Evolutionary conservation across 2,888 invertebrate genomes (phyloP).

Genomic region (Tricholauxania praeusta): DNA sequence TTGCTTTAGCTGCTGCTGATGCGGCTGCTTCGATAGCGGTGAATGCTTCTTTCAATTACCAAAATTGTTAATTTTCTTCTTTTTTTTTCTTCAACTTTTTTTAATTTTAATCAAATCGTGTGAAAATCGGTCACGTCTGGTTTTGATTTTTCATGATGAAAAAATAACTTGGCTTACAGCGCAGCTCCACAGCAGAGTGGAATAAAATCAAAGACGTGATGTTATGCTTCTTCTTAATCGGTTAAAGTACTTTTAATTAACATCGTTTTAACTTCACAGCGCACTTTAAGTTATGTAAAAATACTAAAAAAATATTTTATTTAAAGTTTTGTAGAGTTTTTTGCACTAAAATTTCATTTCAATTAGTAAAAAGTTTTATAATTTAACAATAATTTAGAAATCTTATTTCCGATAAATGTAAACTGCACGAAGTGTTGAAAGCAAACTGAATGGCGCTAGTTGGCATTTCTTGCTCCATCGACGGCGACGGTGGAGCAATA

Average conservation of each 20-base stretch:
- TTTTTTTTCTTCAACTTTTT: neutral
- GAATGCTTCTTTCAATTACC: neutral
- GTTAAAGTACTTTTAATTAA: neutral
- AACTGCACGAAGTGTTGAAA: neutral
- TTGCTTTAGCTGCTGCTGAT: neutral
- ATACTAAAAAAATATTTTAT: too few relatives aligned
- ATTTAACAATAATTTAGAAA: too few relatives aligned
- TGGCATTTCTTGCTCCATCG: too few relatives aligned
- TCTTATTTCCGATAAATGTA: neutral
- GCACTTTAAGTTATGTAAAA: too few relatives aligned
- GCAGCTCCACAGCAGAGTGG: too few relatives aligned
- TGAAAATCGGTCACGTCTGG: constrained; percentile 6
- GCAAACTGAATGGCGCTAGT: constrained; percentile 3
- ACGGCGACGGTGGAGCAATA: too few relatives aligned
- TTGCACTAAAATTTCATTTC: constrained; percentile 17
- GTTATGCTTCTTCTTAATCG: neutral
- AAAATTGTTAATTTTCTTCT: neutral
- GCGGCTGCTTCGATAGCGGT: neutral
- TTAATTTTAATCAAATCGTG: constrained; percentile 6
- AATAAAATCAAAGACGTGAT: neutral
- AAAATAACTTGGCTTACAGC: neutral
- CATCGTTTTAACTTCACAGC: too few relatives aligned
- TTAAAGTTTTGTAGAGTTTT: neutral
- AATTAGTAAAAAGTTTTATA: neutral
- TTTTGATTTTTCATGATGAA: neutral